Base-by-base conservation (phyloP, 2,113 vertebrate species). In the Colius striatus region DNA sequence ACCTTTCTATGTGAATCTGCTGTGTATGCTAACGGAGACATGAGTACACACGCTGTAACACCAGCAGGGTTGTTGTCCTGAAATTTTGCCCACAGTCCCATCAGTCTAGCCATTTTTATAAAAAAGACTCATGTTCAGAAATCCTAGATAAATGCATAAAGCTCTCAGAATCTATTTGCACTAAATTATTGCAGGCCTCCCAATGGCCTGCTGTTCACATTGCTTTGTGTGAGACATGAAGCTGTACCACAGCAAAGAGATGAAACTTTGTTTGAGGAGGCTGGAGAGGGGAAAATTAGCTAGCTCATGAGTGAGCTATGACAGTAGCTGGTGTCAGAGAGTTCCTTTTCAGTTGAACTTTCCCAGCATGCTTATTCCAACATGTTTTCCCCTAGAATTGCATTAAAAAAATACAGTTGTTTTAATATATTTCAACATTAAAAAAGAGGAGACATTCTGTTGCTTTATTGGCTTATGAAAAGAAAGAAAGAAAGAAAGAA, bases 261-360 rank as follows among this genome's bases (percentile, higher is more conserved):
- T 41, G 72, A n/a, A 53, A 2, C 36, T 89, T 47, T 78, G 43
- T 68, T 67, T 10, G 4, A 77, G 55, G 61, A 81, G 27, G 47
- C 17, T 21, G 21, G 68, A 43, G 48, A 90, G 61, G 53, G 16
- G 61, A 27, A 60, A 50, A 87, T 41, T 34, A 88, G 61, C 61
- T 7, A 13, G 68, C 26, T 68, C 55, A 45, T 53, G 68, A 73
- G 22, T 89, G 70, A 91, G 70, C 54, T 84, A 11, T 70, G 84
- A 74, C 2, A 11, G 84, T 91, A 95, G 91, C 92, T 95, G 81
- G 62, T 66, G 48, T 38, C 20, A 76, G 91, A 70, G 47, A 87
- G 87, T 91, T 95, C 91, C 58, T 94, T 79, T 43, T 72, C 58
- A 76, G 70, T 76, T 87, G 70, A 58, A 85, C 79, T 95, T 96